phyloP scores from a whole-genome alignment of 2,888 invertebrate species.

The Gymnosoma rotundatum region DNA sequence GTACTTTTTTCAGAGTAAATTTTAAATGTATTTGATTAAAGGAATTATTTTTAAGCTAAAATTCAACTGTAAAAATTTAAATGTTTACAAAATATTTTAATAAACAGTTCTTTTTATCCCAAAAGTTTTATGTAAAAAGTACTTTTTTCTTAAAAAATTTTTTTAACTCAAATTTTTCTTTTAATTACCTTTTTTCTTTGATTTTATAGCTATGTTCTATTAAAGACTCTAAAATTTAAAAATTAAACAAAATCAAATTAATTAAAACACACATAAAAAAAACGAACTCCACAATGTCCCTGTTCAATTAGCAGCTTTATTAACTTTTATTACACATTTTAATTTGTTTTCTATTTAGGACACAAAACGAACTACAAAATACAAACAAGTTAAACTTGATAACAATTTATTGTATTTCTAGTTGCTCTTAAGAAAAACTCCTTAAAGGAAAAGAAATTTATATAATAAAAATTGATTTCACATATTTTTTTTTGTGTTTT shows the following conservation, averaged over 20 bases:
- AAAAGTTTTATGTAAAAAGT: too few relatives aligned
- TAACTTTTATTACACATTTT: constrained; percentile 26
- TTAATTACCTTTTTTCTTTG: too few relatives aligned
- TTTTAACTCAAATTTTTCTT: too few relatives aligned
- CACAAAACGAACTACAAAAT: neutral
- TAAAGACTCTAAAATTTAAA: constrained; percentile 14
- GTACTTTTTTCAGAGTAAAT: neutral
- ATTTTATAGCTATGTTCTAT: too few relatives aligned
- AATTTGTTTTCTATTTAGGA: neutral
- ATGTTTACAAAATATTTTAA: too few relatives aligned
- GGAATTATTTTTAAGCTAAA: too few relatives aligned
- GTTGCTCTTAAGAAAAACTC: neutral
- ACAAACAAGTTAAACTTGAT: constrained; percentile 8
- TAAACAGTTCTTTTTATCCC: too few relatives aligned
- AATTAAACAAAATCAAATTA: neutral
- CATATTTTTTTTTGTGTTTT: constrained; percentile 49
- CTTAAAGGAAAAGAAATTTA: neutral
- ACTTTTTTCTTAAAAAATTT: too few relatives aligned
- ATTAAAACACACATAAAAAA: neutral
- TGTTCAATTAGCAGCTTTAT: constrained; percentile 52
- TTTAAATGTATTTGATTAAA: too few relatives aligned
- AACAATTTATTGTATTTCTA: constrained; percentile 8
- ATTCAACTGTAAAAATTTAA: too few relatives aligned
- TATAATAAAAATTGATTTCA: constrained; percentile 65
- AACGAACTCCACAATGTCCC: constrained; percentile 18